phyloP scores from a whole-genome alignment of 2,113 vertebrate species.

The Perca flavescens region DNA sequence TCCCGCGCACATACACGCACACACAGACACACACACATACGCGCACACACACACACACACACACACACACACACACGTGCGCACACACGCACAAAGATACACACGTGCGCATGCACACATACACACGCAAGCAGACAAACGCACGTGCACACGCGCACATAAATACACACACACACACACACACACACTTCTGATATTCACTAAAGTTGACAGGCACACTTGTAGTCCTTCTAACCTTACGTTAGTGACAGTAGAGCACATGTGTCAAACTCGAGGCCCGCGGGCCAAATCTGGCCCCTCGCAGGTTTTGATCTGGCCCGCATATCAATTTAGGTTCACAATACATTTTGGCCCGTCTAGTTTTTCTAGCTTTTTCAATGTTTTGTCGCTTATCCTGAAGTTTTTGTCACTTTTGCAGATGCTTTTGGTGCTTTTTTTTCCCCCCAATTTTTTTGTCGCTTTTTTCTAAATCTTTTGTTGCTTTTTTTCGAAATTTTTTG shows the following conservation, averaged over 20 bases:
- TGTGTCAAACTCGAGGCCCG: too few relatives aligned
- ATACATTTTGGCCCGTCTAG: too few relatives aligned
- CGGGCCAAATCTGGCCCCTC: too few relatives aligned
- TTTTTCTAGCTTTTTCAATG: too few relatives aligned
- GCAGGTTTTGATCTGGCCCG: too few relatives aligned
- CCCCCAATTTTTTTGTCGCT: too few relatives aligned
- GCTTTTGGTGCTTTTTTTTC: too few relatives aligned
- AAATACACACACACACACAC: background rate
- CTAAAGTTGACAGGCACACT: constrained; percentile 20
- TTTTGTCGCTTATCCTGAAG: too few relatives aligned
- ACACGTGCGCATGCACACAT: background rate
- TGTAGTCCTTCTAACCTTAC: constrained; percentile 7
- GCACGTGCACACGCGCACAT: background rate
- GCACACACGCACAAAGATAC: constrained; percentile 25
- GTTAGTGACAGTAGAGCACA: constrained; percentile 1
- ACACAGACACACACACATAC: constrained; percentile 21
- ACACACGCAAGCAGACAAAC: constrained; percentile 23
- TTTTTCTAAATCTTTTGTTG: too few relatives aligned
- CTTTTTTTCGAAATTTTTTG: too few relatives aligned
- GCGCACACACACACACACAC: constrained; percentile 21
- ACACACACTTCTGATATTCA: background rate
- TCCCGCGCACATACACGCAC: constrained; percentile 28
- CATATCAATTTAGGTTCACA: too few relatives aligned
- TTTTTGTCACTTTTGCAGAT: too few relatives aligned
- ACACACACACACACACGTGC: background rate